Base-by-base conservation (phyloP, 1,140 invertebrate species). In the Zaprionus ghesquierei region DNA sequence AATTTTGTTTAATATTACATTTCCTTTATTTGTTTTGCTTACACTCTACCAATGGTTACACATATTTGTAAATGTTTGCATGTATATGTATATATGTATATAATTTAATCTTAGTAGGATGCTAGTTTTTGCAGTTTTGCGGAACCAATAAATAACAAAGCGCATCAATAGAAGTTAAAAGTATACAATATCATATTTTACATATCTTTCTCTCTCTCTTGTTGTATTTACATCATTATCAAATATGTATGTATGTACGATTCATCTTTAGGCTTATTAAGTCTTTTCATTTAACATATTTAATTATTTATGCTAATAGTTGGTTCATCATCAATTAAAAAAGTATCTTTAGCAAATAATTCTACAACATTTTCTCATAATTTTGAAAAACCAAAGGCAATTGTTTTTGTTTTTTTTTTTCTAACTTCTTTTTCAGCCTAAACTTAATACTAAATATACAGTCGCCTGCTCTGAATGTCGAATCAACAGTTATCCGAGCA, bases 1-100 rank as follows among this genome's bases (percentile, higher is more conserved):
- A 79, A 81, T 79, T 87, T 76, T 49, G 66, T 87, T 72, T 87
- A 76, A 79, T 73, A 56, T 69, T 66, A 58, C 29, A 56, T 73
- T 71, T 71, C 41, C 56, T 61, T 75, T 70, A 56, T 65, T 38
- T 33, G 61, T 63, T 61, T 68, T 51, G 61, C 75, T 75, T 78
- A 78, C 9, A 64, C 33, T 70, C 55, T 76, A 50, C 31, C 50
- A 61, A 58, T 69, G 27, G 25, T 33, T 62, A 58, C 51, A 51
- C 22, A 50, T 13, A 35, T 8, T 41, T 41, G 1, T 63, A 18
- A 22, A 25, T 59, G 22, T 75, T 44, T 41, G 31, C 58, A n/a
- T n/a, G n/a, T n/a, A n/a, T n/a, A n/a, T n/a, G n/a, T n/a, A n/a
- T n/a, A n/a, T n/a, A 68, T 69, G 8, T 50, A 50, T 69, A 69